phyloP scores from a whole-genome alignment of 2,888 invertebrate genomes.

The Cosmorhoe ocellata region DNA sequence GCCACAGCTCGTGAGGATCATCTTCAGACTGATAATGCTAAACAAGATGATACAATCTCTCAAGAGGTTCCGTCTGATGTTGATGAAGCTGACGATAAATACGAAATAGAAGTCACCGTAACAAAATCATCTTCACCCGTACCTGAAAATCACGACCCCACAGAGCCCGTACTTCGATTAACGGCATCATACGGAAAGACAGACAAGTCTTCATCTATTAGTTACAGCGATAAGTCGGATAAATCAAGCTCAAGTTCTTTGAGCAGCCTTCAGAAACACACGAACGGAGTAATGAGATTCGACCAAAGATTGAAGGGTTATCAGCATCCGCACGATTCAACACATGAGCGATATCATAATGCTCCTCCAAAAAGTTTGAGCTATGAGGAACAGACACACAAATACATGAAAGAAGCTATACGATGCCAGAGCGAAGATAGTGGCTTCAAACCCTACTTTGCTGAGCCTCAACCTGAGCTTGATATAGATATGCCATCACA shows the following conservation, averaged over 20 bases:
- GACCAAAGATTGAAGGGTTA: constrained; percentile 65
- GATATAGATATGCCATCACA: constrained; percentile 82
- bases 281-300: constrained; percentile 65
- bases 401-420: constrained; percentile 75
- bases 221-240: constrained; percentile 77
- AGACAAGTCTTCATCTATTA: constrained; percentile 78
- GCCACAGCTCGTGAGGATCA: constrained; percentile 82
- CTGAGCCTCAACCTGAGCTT: constrained; percentile 76
- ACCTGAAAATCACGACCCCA: constrained; percentile 43
- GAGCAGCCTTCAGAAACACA: constrained; percentile 74
- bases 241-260: constrained; percentile 79
- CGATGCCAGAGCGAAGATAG: constrained; percentile 85
- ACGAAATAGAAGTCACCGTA: constrained; percentile 46
- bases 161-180: constrained; percentile 63
- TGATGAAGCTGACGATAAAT: constrained; percentile 45
- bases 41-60: constrained; percentile 73
- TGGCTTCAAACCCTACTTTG: constrained; percentile 67
- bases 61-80: constrained; percentile 56
- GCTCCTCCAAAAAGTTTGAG: constrained; percentile 76
- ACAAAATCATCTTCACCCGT: constrained; percentile 47
- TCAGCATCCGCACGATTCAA: constrained; percentile 50
- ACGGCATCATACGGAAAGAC: constrained; percentile 60
- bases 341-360: constrained; percentile 66
- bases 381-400: constrained; percentile 71
- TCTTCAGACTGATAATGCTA: constrained; percentile 67